Evolutionary conservation across 2,113 vertebrate genomes (phyloP), one percentile per base, ranked within the genome.

Genomic region (Oryzias curvinotus): DNA sequence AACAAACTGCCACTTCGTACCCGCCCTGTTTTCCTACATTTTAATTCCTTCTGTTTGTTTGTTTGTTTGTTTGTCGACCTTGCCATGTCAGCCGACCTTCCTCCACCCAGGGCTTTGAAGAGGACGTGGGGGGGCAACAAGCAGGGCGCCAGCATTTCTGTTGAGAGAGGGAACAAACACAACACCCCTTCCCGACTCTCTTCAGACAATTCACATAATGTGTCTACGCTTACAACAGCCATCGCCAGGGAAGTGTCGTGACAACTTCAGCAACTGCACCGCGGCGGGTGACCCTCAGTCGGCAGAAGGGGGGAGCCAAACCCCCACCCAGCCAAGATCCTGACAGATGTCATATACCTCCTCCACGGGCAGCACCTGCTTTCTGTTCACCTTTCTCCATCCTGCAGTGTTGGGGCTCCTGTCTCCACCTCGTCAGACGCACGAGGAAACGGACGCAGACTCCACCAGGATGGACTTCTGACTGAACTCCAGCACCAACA

Each of bases 311-410:
- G 82, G 28, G 18, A 50, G 56, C 54, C 49, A 71, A 83, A 80
- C 77, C 85, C 77, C 81, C 78, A 62, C 86, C 84, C 85, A 84
- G 75, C 84, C 82, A 47, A 80, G 73, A 87, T 85, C 77, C 85
- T 91, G 91, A 92, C 89, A 91, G 86, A 88, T 89, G 90, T 90
- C 91, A 90, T 73, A 85, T 87, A 91, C 87, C 89, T 85, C 89
- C 89, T 92, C 90, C 86, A 84, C 84, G 86, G 86, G 90, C 83
- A 75, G 90, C 89, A 85, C 90, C 88, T 92, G 89, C 82, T 91
- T 90, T 79, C 81, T 73, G 80, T 77, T 91, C 90, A 91, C 89
- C 87, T 91, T 89, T 89, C 86, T 88, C 87, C 89, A 87, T 90
- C 88, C 89, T 87, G 86, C 87, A 87, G 87, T 71, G 86, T 79